Evolutionary conservation across 1,140 invertebrate genomes (phyloP).

Genomic region (Atta cephalotes): DNA sequence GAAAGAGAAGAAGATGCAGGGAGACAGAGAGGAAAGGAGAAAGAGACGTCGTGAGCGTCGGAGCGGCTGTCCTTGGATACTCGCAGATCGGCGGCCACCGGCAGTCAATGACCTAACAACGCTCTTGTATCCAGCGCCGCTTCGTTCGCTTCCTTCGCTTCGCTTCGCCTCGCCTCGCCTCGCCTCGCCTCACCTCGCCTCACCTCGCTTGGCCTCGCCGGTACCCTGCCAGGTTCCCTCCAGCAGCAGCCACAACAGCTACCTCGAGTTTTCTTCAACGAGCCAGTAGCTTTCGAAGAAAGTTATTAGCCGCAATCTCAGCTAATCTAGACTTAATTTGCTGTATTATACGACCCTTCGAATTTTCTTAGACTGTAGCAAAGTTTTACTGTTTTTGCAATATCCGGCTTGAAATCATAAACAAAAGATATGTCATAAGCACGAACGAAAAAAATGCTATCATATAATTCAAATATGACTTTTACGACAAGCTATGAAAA

Average conservation of each 20-base stretch:
- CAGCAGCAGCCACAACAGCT: slow-evolving; percentile 27
- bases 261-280: slow-evolving; percentile 43
- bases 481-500: neutral
- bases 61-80: slow-evolving; percentile 84
- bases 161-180: slow-evolving; percentile 76
- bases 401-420: neutral
- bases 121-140: slow-evolving; percentile 72
- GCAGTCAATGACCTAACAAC: slow-evolving; percentile 84
- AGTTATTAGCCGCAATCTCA: slow-evolving; percentile 24
- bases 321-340: slow-evolving; percentile 3
- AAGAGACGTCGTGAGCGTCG: slow-evolving; percentile 68
- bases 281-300: slow-evolving; percentile 36
- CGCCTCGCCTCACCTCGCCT: slow-evolving; percentile 77
- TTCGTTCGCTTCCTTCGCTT: slow-evolving; percentile 71
- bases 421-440: neutral
- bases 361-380: neutral
- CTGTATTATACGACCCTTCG: neutral
- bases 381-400: neutral
- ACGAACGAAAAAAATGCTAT: neutral
- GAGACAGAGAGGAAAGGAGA: slow-evolving; percentile 32
- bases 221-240: slow-evolving; percentile 44
- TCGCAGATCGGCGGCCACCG: slow-evolving; percentile 83
- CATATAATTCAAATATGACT: neutral
- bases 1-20: slow-evolving; percentile 1
- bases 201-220: slow-evolving; percentile 59